Conservation (phyloP, 2,888 invertebrate species). For the Glaucopsyche alexis region DNA sequence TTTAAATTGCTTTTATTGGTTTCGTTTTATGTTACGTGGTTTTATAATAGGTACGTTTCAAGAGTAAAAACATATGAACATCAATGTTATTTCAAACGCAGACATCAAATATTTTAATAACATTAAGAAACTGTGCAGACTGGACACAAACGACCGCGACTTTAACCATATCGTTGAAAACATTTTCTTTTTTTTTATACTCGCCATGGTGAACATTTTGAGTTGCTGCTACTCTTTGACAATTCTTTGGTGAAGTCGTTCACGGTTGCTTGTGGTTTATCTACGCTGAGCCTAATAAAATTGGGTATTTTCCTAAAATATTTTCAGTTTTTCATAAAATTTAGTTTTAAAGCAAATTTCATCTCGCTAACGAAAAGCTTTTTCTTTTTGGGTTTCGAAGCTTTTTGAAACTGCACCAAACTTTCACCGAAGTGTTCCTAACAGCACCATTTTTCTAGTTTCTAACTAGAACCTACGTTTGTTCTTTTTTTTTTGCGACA, state of each 20-base stretch:
- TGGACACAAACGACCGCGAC: too few species aligned
- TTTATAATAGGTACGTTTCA: background rate
- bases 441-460: conserved; percentile 1
- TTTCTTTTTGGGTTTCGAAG: background rate
- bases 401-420: background rate
- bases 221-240: too few species aligned
- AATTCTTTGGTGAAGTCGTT: too few species aligned
- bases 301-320: background rate
- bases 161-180: too few species aligned
- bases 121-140: too few species aligned
- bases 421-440: background rate
- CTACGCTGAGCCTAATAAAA: background rate
- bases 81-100: too few species aligned
- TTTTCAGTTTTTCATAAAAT: background rate
- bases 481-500: background rate
- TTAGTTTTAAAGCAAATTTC: background rate
- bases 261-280: background rate
- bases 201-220: too few species aligned
- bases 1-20: conserved; percentile 18
- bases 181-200: too few species aligned
- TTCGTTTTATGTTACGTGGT: background rate
- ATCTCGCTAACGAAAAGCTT: background rate
- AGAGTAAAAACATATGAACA: too few species aligned
- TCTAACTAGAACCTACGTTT: background rate
- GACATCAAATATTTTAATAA: too few species aligned